Evolutionary conservation across 2,888 invertebrate species (phyloP).

Genomic region (Mesorhabditis sp.): DNA sequence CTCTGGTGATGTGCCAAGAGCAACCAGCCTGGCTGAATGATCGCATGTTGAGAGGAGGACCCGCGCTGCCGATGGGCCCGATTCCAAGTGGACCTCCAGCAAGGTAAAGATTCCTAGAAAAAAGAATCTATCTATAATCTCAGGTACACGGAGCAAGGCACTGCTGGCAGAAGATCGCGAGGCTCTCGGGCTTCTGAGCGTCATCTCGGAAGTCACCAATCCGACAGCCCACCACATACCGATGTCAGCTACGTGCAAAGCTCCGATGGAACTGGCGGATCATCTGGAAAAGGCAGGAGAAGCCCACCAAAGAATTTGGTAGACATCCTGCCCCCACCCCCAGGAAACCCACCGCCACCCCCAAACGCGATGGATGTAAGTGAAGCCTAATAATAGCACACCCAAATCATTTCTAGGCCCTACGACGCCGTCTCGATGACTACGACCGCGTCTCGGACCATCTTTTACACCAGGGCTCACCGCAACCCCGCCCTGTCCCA

Average conservation of each 20-base stretch:
- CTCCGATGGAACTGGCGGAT: constrained; percentile 46
- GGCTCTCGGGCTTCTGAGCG: constrained; percentile 30
- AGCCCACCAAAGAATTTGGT: constrained; percentile 43
- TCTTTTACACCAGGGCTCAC: constrained; percentile 1
- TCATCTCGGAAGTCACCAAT: constrained; percentile 28
- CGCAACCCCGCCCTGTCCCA: background rate
- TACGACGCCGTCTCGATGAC: background rate
- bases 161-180: constrained; percentile 32
- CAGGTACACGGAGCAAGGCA: constrained; percentile 27
- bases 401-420: background rate
- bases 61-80: constrained; percentile 39
- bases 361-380: constrained; percentile 29
- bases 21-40: constrained; percentile 44
- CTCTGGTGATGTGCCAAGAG: constrained; percentile 48
- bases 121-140: background rate
- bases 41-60: constrained; percentile 39
- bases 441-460: background rate
- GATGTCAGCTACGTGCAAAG: constrained; percentile 53
- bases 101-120: constrained; percentile 11
- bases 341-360: constrained; percentile 37
- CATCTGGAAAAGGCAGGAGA: constrained; percentile 26
- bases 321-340: constrained; percentile 52
- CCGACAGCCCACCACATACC: constrained; percentile 50
- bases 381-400: background rate
- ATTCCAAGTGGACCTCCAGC: constrained; percentile 42